Percentiles rank a stretch among this genome's conserved stretches.
Conservation (phyloP, 2,113 vertebrate genomes). For the Erinaceus europaeus region DNA sequence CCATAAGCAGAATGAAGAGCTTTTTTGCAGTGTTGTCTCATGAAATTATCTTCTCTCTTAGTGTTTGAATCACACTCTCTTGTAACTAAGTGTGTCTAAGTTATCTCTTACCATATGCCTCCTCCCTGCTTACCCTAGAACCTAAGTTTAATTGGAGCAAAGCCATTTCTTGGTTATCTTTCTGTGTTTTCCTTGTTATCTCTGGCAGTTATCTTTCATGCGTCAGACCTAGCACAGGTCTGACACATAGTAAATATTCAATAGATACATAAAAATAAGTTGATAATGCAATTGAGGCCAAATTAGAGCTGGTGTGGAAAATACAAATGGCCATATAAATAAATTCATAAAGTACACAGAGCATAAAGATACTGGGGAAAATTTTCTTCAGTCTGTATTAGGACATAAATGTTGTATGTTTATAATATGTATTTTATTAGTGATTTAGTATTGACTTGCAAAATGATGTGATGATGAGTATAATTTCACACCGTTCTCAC, state of each 20-base stretch:
- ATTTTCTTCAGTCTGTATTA: not conserved
- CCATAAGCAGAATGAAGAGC: not conserved
- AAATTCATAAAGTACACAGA: not conserved
- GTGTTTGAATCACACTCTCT: not conserved
- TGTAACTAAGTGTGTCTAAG: not conserved
- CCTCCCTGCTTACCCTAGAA: not conserved
- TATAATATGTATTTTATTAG: not conserved
- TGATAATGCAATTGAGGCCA: not conserved
- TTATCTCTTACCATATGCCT: not conserved
- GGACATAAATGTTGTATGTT: not conserved
- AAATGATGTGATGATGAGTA: too few relatives aligned
- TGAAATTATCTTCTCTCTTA: conserved; percentile 1
- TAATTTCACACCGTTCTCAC: too few relatives aligned
- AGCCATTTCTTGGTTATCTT: not conserved
- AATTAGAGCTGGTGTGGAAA: not conserved
- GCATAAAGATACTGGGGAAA: accelerated
- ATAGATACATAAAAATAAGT: not conserved
- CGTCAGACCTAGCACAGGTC: not conserved
- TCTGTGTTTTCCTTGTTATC: not conserved
- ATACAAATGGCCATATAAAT: not conserved
- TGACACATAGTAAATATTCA: not conserved
- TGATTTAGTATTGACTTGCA: too few relatives aligned
- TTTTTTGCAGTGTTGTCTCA: not conserved
- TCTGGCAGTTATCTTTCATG: not conserved
- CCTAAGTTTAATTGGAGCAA: not conserved